Base-by-base conservation (phyloP, 2,113 vertebrate genomes). In the Herpetotheres cachinnans region DNA sequence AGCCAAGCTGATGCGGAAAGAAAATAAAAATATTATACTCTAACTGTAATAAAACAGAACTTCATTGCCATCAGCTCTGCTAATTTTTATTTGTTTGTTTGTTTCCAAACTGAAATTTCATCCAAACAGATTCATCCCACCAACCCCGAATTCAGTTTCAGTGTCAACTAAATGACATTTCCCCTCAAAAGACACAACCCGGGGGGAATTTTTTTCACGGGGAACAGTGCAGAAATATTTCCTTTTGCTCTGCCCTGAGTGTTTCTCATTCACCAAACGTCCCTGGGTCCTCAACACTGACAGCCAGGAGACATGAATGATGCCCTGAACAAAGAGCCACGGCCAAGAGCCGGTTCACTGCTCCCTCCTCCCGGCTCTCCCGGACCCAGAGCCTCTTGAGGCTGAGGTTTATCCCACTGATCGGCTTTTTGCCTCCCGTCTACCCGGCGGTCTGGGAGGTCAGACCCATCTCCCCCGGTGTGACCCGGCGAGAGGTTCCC, bases 291-390 rank as follows among this genome's bases (percentile, higher is more conserved):
- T 61, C 9, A 4, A 8, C 3, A 49, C 73, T 40, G 87, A 4
- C 61, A 76, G 52, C 32, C 47, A 2, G 71, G 71, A 55, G 59
- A 40, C 0, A 14, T 13, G 49, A 38, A 2, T 0, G 72, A 24
- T 16, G 25, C 66, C 72, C 13, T 56, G 47, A 79, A 52, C 65
- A 52, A 96, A 87, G 78, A 77, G 42, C 50, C 36, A 1, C 4
- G 8, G 65, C 89, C 59, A 3, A 8, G 56, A 13, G 3, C 29
- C 14, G 4, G 2, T 3, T 0, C 14, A 4, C 79, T 3, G 66
- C 76, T 77, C 89, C 58, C 24, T 56, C 24, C 62, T 49, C 49
- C 38, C 1, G 4, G 34, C 34, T 47, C 50, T 46, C 56, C 50
- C 2, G 14, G 9, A 2, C 73, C 9, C 38, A 20, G 47, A 87